Percentiles rank a stretch among this genome's conserved stretches.
These are phyloP conservation scores for Allophyes oxyacanthae DNA, from an alignment of 2,888 invertebrate species.

Conservation along the genomic window DNA sequence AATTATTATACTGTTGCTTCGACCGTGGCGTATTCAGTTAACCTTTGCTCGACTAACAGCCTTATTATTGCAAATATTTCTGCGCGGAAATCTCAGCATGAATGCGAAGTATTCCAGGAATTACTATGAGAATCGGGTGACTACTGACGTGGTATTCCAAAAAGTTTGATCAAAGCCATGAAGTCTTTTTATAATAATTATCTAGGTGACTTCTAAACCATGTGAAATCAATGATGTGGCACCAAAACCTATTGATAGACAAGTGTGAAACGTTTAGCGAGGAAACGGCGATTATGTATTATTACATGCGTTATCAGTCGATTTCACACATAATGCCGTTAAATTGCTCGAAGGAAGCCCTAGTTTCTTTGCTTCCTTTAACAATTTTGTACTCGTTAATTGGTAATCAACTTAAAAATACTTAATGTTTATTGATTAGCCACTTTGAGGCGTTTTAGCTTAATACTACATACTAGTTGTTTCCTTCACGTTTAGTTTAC, in stretches of 20 bases:
- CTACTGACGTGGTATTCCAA: conserved; percentile 4
- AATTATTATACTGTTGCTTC: conserved; percentile 75
- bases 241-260: conserved; percentile 10
- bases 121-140: conserved; percentile 5
- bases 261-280: conserved; percentile 15
- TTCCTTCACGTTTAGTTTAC: too few species aligned
- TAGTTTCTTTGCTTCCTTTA: conserved; percentile 18
- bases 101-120: conserved; percentile 21
- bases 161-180: background rate
- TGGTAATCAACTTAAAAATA: background rate
- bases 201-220: background rate
- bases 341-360: conserved; percentile 17
- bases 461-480: too few species aligned
- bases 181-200: background rate
- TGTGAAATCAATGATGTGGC: conserved; percentile 20
- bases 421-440: background rate
- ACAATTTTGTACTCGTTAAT: conserved; percentile 1
- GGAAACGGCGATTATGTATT: conserved; percentile 22
- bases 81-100: conserved; percentile 12
- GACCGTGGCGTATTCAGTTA: conserved; percentile 64
- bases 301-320: conserved; percentile 20
- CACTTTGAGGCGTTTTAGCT: background rate
- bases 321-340: conserved; percentile 31
- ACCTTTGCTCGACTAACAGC: conserved; percentile 53
- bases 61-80: conserved; percentile 44